Conservation (phyloP, 53 echinoderm and acorn worm genomes). For the Zoroaster sp. region DNA sequence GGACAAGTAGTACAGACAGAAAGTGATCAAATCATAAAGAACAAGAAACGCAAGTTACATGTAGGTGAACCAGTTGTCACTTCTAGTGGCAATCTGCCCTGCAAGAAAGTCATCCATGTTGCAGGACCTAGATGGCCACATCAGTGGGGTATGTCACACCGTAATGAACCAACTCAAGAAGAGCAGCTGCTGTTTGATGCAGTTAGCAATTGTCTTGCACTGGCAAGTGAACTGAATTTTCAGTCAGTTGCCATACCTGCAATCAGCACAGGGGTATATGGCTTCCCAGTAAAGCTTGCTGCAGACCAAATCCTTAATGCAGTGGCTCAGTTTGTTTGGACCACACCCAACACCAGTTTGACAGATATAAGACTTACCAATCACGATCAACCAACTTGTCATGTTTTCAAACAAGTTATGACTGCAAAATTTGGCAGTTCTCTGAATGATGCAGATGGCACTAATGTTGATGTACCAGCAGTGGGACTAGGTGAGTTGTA, state of each 20-base stretch:
- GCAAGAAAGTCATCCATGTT: conserved; percentile 62
- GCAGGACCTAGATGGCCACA: conserved; percentile 36
- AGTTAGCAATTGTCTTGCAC: background rate
- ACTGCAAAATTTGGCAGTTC: background rate
- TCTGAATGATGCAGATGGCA: background rate
- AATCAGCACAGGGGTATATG: conserved; percentile 60
- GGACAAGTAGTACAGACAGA: conserved; percentile 52
- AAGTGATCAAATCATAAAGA: conserved; percentile 10
- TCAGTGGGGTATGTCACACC: background rate
- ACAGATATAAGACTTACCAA: conserved; percentile 23
- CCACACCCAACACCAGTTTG: background rate
- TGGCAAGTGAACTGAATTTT: conserved; percentile 5
- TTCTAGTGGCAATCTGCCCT: conserved; percentile 27
- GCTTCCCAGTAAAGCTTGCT: conserved; percentile 50
- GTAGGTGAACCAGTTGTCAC: conserved; percentile 51
- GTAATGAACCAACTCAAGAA: background rate
- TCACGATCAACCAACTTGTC: conserved; percentile 41
- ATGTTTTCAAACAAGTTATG: conserved; percentile 30
- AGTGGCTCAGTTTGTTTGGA: conserved; percentile 23
- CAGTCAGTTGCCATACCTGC: conserved; percentile 53
- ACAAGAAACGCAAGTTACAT: background rate
- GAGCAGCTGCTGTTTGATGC: conserved; percentile 12
- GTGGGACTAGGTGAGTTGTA: background rate
- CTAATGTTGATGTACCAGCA: background rate
- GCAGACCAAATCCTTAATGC: conserved; percentile 42